A percentile compares a stretch with the other conserved stretches of the same genome.
These are phyloP conservation scores for Drosophila algonquin DNA, from an alignment of 2,888 invertebrate species.

Conservation along the genomic window DNA sequence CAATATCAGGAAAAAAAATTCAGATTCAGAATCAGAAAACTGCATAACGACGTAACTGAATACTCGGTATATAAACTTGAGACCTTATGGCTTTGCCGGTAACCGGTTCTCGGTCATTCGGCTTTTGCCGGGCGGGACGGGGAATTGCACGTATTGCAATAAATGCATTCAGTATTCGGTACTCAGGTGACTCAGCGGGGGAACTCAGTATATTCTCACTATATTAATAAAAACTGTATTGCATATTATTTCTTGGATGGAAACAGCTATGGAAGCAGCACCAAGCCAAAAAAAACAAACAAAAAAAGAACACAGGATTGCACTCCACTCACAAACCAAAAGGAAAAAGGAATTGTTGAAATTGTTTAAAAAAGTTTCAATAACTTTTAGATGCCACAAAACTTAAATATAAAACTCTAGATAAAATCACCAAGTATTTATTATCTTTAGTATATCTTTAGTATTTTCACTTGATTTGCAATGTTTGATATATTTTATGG, in stretches of 20 bases:
- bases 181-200: conserved; percentile 49
- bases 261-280: neutral
- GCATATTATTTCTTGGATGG: neutral
- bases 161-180: conserved; percentile 47
- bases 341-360: conserved; percentile 2
- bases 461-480: conserved; percentile 39
- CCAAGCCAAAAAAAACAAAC: too few relatives aligned
- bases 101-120: conserved; percentile 64
- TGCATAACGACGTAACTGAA: conserved; percentile 41
- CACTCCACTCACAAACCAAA: conserved; percentile 1
- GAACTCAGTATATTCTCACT: neutral
- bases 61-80: conserved; percentile 36
- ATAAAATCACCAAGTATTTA: conserved; percentile 3
- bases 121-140: conserved; percentile 9
- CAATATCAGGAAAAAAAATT: too few relatives aligned
- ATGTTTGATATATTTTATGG: conserved; percentile 33
- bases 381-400: conserved; percentile 19
- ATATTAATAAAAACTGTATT: conserved; percentile 18
- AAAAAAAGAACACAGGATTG: neutral
- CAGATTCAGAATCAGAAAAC: conserved; percentile 6
- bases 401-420: conserved; percentile 4
- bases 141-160: conserved; percentile 43
- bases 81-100: conserved; percentile 58
- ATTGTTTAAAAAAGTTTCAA: neutral
- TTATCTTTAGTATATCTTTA: conserved; percentile 25